Percentiles rank a stretch among this genome's conserved stretches.
Evolutionary conservation across 2,113 vertebrate genomes (phyloP).

Genomic region (Neogobius melanostomus): DNA sequence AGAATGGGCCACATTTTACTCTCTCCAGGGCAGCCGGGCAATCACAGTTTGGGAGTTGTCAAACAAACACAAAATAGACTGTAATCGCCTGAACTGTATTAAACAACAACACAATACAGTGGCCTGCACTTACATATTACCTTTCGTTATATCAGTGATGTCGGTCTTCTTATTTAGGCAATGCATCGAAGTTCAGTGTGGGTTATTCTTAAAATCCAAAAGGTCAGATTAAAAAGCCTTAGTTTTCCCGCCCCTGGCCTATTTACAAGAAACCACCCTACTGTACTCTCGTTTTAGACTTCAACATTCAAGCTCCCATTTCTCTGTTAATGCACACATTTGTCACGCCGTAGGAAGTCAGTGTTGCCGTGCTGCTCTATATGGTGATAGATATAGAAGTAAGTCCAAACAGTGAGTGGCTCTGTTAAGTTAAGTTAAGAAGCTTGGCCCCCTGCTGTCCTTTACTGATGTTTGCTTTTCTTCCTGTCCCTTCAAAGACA

Average conservation of each 20-base stretch:
- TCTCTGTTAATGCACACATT: conserved; percentile 2
- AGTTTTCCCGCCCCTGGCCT: no score
- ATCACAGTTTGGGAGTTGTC: no score
- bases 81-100: neutral
- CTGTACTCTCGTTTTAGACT: no score
- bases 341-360: conserved; percentile 1
- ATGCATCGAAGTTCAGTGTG: no score
- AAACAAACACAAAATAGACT: conserved; percentile 1
- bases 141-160: neutral
- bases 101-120: neutral
- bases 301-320: conserved; percentile 4
- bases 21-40: no score
- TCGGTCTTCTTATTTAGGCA: no score
- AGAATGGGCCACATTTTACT: no score
- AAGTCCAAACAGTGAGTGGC: conserved; percentile 27
- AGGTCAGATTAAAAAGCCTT: no score
- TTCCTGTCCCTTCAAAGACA: conserved; percentile 49
- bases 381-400: conserved; percentile 31
- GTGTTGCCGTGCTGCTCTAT: neutral
- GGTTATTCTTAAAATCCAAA: no score
- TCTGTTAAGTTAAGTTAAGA: conserved; percentile 13
- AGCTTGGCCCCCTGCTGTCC: conserved; percentile 20
- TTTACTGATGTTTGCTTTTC: conserved; percentile 46
- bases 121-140: neutral
- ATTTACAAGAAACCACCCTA: no score